phyloP scores from a whole-genome alignment of 2,797 vertebrate species.

The Moxostoma hubbsi region DNA sequence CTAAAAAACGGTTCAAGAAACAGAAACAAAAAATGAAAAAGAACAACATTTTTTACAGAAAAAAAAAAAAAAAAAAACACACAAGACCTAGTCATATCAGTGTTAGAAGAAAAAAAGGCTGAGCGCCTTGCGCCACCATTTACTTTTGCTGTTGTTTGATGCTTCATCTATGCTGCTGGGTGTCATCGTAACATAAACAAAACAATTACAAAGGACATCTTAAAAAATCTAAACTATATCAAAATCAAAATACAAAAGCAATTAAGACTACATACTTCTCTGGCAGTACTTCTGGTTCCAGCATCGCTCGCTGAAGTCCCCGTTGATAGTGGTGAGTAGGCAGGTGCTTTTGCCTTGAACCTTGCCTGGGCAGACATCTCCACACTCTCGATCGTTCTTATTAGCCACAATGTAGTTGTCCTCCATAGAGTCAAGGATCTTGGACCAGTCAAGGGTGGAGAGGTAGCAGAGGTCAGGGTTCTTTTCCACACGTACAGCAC shows the following conservation, averaged over 20 bases:
- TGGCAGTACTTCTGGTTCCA: constrained; percentile 95
- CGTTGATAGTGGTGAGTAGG: constrained; percentile 85
- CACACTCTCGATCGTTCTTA: constrained; percentile 93
- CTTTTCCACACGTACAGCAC: constrained; percentile 94
- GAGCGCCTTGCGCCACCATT: no score
- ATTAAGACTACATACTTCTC: constrained; percentile 81
- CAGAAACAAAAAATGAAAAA: no score
- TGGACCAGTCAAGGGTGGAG: constrained; percentile 97
- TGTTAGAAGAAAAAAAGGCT: no score
- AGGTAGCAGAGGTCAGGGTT: constrained; percentile 96
- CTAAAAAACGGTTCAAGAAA: no score
- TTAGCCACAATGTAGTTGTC: constrained; percentile 94
- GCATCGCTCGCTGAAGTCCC: constrained; percentile 91
- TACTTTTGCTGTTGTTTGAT: no score
- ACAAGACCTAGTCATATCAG: no score
- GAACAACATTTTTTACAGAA: no score
- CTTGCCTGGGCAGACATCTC: constrained; percentile 90
- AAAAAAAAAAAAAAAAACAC: no score
- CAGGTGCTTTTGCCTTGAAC: constrained; percentile 86
- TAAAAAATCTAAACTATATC: background rate
- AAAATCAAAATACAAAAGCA: background rate
- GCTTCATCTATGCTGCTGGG: no score
- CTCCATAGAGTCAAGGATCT: constrained; percentile 91
- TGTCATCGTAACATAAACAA: no score
- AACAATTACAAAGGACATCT: no score